Evolutionary conservation across 1,140 invertebrate genomes (phyloP).

Genomic region (Heliconius himera): DNA sequence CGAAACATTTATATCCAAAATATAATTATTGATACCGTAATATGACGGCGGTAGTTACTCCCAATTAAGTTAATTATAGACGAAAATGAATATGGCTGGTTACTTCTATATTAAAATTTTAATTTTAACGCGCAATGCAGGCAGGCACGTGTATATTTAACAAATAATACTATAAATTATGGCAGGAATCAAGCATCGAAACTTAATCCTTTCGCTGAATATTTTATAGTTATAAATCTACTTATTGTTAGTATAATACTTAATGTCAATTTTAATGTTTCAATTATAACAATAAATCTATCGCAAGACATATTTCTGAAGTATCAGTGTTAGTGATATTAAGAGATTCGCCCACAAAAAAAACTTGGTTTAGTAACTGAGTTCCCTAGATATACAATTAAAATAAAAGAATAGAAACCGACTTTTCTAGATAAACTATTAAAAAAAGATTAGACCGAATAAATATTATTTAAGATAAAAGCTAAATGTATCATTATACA

Average conservation of each 20-base stretch:
- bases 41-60: background rate
- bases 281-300: background rate
- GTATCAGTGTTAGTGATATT: background rate
- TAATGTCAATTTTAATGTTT: background rate
- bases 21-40: background rate
- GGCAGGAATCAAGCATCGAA: background rate
- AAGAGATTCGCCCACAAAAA: background rate
- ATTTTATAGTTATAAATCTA: slow-evolving; percentile 7
- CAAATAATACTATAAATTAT: slow-evolving; percentile 12
- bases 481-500: too few species aligned
- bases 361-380: too few species aligned
- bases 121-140: slow-evolving; percentile 4
- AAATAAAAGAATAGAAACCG: too few species aligned
- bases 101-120: background rate
- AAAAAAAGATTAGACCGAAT: too few species aligned
- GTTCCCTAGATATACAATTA: too few species aligned
- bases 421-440: too few species aligned
- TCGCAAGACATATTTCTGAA: background rate
- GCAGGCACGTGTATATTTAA: background rate
- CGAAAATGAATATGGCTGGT: background rate
- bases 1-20: background rate
- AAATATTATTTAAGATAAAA: too few species aligned
- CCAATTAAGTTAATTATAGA: slow-evolving; percentile 6
- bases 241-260: background rate
- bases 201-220: slow-evolving; percentile 1